These are phyloP conservation scores for Rhipidura dahli DNA, from an alignment of 2,113 vertebrate species.

Conservation along the genomic window DNA sequence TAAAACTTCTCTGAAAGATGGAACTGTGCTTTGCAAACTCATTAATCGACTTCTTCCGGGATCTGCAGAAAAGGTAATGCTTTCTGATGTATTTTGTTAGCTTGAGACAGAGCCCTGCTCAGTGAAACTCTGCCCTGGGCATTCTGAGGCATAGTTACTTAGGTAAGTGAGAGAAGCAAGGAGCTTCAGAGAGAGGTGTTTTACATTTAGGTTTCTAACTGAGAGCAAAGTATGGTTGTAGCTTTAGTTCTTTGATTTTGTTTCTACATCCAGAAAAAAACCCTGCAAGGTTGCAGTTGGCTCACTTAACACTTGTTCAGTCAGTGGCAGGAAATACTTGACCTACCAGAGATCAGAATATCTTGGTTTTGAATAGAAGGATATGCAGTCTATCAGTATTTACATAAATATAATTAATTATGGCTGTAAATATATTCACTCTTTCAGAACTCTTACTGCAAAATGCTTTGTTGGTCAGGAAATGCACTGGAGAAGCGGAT, in stretches of 20 bases:
- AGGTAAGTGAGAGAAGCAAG: not conserved
- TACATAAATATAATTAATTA: not conserved
- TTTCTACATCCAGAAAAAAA: not conserved
- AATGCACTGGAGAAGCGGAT: not conserved
- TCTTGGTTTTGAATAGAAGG: not conserved
- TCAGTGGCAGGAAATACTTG: not conserved
- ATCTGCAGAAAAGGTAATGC: constrained; percentile 85
- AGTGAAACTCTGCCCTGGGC: not conserved
- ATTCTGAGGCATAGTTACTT: fast-evolving
- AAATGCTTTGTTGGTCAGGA: not conserved
- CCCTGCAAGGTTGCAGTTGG: not conserved
- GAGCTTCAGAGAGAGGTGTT: not conserved
- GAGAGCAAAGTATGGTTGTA: not conserved
- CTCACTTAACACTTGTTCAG: fast-evolving
- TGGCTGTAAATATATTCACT: not conserved
- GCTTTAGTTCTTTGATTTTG: not conserved
- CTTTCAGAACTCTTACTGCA: not conserved
- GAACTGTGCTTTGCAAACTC: constrained; percentile 91
- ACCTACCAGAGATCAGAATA: not conserved
- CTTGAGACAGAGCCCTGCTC: not conserved
- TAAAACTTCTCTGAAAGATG: constrained; percentile 89
- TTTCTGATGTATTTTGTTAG: not conserved
- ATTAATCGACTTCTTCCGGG: constrained; percentile 86
- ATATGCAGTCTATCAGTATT: not conserved
- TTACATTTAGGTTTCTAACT: not conserved